phyloP scores from a whole-genome alignment of 2,797 vertebrate species.

The Takifugu ocellatus region DNA sequence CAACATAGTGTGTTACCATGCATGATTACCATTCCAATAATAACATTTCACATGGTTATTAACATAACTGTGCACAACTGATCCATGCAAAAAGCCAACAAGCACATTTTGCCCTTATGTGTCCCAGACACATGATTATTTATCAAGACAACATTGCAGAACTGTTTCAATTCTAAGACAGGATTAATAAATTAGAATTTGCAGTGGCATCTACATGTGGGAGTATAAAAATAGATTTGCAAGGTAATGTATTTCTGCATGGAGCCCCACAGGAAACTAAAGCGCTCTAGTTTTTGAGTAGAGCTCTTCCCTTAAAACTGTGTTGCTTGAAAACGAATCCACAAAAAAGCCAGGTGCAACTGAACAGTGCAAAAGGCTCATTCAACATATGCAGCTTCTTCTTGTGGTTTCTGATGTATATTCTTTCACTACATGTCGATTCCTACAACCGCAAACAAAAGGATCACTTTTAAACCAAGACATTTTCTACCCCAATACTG shows the following conservation, averaged over 20 bases:
- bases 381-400: slow-evolving; percentile 20
- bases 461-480: slow-evolving; percentile 33
- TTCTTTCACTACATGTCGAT: slow-evolving; percentile 44
- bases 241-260: slow-evolving; percentile 24
- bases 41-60: too few relatives aligned
- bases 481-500: slow-evolving; percentile 38
- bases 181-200: not conserved
- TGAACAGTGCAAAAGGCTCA: slow-evolving; percentile 18
- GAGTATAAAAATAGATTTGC: slow-evolving; percentile 23
- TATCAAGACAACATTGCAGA: slow-evolving; percentile 6
- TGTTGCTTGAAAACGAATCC: slow-evolving; percentile 22
- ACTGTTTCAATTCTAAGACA: slow-evolving; percentile 1
- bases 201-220: slow-evolving; percentile 1
- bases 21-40: too few relatives aligned
- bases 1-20: too few relatives aligned
- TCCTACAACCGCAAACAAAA: slow-evolving; percentile 52
- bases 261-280: slow-evolving; percentile 20
- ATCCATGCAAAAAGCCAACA: slow-evolving; percentile 3
- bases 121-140: not conserved
- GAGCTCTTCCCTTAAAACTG: slow-evolving; percentile 12
- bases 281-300: slow-evolving; percentile 12
- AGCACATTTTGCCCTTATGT: slow-evolving; percentile 1
- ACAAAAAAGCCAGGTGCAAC: slow-evolving; percentile 12
- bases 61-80: not conserved
- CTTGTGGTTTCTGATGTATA: slow-evolving; percentile 20